These are phyloP conservation scores for Poeciliopsis gracilis DNA, from an alignment of 2,797 vertebrate genomes.

Conservation along the genomic window DNA sequence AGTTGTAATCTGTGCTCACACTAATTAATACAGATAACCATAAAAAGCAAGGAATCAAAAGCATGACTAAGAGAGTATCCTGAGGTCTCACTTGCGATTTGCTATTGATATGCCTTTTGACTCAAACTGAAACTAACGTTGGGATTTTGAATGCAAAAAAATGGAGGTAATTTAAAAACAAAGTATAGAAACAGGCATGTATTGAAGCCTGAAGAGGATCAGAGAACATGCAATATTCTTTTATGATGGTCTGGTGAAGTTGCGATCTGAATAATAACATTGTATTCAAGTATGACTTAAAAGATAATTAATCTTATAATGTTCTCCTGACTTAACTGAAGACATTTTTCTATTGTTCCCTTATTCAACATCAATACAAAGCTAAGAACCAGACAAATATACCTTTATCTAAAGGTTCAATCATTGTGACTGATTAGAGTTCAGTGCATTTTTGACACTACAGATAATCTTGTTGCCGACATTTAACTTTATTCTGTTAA, in stretches of 20 bases:
- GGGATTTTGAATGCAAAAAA: constrained; percentile 10
- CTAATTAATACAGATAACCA: constrained; percentile 52
- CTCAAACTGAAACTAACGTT: constrained; percentile 66
- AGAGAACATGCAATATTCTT: constrained; percentile 44
- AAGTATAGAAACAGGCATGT: constrained; percentile 2
- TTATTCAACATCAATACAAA: neutral
- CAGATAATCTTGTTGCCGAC: neutral
- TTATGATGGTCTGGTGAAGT: constrained; percentile 81
- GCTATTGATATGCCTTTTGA: constrained; percentile 66
- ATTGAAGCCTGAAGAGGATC: constrained; percentile 26
- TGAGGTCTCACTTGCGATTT: constrained; percentile 36
- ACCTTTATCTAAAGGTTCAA: neutral
- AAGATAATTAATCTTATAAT: neutral
- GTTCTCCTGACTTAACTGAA: neutral
- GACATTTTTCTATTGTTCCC: neutral
- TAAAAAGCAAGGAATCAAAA: constrained; percentile 31
- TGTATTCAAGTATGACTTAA: neutral
- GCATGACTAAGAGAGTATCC: constrained; percentile 22
- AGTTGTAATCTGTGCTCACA: constrained; percentile 27
- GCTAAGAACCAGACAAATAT: neutral
- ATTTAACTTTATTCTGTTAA: neutral
- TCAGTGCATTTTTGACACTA: neutral
- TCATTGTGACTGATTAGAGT: neutral
- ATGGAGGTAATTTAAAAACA: constrained; percentile 13
- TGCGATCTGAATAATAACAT: neutral